Evolutionary conservation across 2,888 invertebrate genomes (phyloP).

Genomic region (Atrina japonica): DNA sequence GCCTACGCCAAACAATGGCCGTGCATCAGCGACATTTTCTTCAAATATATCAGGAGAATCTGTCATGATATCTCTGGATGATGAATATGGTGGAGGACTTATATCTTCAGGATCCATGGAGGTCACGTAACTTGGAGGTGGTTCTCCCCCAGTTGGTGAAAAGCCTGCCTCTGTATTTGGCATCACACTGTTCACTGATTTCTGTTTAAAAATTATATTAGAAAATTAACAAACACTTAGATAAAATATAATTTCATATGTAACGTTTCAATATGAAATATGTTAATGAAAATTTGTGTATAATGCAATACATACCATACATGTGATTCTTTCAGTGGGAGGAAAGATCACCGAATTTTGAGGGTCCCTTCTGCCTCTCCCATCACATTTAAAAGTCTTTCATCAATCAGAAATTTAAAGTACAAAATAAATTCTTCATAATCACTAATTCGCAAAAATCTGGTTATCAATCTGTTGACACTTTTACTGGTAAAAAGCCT

Average conservation of each 20-base stretch:
- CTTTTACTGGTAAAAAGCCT: too few species aligned
- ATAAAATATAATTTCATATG: not conserved
- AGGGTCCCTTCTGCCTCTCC: too few species aligned
- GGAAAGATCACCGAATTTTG: too few species aligned
- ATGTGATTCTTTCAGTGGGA: too few species aligned
- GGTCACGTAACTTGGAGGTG: constrained; percentile 30
- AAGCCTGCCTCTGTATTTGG: constrained; percentile 49
- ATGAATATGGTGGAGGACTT: constrained; percentile 36
- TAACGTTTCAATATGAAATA: not conserved
- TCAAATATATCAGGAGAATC: constrained; percentile 35
- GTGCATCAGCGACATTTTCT: constrained; percentile 53
- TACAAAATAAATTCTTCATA: too few species aligned
- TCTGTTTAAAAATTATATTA: constrained; percentile 49
- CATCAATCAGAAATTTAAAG: too few species aligned
- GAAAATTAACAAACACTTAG: not conserved
- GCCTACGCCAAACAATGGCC: constrained; percentile 59
- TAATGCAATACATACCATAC: too few species aligned
- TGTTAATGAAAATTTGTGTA: too few species aligned
- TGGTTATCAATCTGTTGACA: too few species aligned
- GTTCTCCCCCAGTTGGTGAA: constrained; percentile 48
- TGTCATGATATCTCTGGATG: not conserved
- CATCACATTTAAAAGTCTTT: too few species aligned
- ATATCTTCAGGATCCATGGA: constrained; percentile 34
- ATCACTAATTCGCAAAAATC: too few species aligned
- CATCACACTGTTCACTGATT: constrained; percentile 72